Conservation (phyloP, 1,140 invertebrate species). For the Scaptomyza hsui region DNA sequence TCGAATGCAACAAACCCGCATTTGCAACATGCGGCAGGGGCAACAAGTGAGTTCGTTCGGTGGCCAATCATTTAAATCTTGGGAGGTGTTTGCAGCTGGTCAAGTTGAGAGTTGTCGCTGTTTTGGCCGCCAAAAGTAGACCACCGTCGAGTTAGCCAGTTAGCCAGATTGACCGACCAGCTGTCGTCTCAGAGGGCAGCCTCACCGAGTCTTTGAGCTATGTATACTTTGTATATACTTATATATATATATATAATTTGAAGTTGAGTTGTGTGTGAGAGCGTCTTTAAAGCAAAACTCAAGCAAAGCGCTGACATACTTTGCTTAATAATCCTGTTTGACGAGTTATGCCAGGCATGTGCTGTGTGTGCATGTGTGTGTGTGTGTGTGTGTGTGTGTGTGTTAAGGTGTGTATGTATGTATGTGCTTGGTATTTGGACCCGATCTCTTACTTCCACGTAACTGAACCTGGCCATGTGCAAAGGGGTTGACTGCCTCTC, state of each 20-base stretch:
- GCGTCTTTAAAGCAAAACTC: constrained; percentile 33
- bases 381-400: neutral
- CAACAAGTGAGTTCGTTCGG: constrained; percentile 8
- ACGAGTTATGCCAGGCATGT: constrained; percentile 60
- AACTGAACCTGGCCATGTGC: constrained; percentile 71
- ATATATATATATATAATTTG: constrained; percentile 11
- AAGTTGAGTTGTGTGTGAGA: neutral
- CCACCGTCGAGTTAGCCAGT: too few species aligned
- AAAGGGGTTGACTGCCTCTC: constrained; percentile 35
- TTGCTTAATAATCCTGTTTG: constrained; percentile 82
- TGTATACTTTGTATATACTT: too few species aligned
- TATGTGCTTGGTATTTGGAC: constrained; percentile 22
- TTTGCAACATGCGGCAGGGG: neutral
- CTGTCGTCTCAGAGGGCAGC: constrained; percentile 56
- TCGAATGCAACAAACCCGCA: neutral
- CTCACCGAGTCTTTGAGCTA: constrained; percentile 32
- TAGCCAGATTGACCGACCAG: constrained; percentile 51
- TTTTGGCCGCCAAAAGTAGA: constrained; percentile 39
- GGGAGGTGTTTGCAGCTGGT: constrained; percentile 29
- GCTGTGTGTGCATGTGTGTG: neutral
- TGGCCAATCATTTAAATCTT: constrained; percentile 1
- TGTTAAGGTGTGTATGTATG: constrained; percentile 5
- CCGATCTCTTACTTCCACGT: constrained; percentile 74
- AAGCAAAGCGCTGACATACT: constrained; percentile 64
- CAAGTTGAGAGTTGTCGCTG: constrained; percentile 35